These are phyloP conservation scores for Lasioglossum leucozonium DNA, from an alignment of 2,888 invertebrate species.

Conservation along the genomic window DNA sequence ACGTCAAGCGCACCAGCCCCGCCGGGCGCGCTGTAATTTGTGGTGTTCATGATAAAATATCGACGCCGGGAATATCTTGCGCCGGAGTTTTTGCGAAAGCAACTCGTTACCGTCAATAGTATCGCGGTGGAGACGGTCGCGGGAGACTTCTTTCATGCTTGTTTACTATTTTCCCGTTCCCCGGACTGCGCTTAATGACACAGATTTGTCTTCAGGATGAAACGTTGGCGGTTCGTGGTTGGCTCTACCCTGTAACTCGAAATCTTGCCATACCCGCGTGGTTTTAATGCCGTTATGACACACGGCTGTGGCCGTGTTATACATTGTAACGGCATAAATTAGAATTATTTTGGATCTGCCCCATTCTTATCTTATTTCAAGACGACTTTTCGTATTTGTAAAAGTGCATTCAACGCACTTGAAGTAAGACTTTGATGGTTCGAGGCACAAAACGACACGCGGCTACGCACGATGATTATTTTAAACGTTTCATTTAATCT, in stretches of 20 bases:
- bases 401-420: too few relatives aligned
- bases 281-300: too few relatives aligned
- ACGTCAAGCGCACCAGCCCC: slow-evolving; percentile 62
- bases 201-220: slow-evolving; percentile 8
- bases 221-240: neutral
- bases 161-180: slow-evolving; percentile 1
- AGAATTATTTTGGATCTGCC: too few relatives aligned
- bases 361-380: too few relatives aligned
- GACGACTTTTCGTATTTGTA: too few relatives aligned
- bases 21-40: slow-evolving; percentile 54
- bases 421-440: too few relatives aligned
- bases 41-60: slow-evolving; percentile 62
- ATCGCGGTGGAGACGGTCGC: neutral
- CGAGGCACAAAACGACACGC: too few relatives aligned
- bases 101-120: slow-evolving; percentile 24
- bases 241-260: neutral
- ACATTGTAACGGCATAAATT: too few relatives aligned
- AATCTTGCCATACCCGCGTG: neutral
- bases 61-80: slow-evolving; percentile 16
- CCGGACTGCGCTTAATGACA: neutral
- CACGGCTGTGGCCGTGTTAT: too few relatives aligned
- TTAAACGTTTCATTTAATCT: too few relatives aligned
- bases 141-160: neutral
- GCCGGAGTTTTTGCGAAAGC: neutral
- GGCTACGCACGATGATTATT: too few relatives aligned